A percentile compares a stretch with the other conserved stretches of the same genome.
phyloP scores from a whole-genome alignment of 2,113 vertebrate species.

The Macquaria australasica region DNA sequence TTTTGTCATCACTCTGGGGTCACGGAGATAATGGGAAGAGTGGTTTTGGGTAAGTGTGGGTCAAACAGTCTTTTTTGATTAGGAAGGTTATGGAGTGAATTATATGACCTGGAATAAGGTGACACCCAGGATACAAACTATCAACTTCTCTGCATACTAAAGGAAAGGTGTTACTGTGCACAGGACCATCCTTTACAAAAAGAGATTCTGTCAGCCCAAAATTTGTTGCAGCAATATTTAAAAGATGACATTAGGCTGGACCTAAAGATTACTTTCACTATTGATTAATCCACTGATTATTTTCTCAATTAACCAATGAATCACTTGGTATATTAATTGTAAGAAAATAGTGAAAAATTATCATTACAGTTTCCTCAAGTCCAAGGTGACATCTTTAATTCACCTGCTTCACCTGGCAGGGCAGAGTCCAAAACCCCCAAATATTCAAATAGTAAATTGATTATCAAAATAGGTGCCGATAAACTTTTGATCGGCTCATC shows the following conservation, averaged over 20 bases:
- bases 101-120: not conserved
- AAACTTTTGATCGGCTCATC: too few relatives aligned
- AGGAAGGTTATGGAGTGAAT: slow-evolving; percentile 12
- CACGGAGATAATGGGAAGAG: slow-evolving; percentile 5
- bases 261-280: too few relatives aligned
- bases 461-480: not conserved
- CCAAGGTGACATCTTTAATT: not conserved
- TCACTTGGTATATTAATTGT: not conserved
- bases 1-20: slow-evolving; percentile 19
- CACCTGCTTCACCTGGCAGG: too few relatives aligned
- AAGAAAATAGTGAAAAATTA: not conserved
- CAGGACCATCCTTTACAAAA: not conserved
- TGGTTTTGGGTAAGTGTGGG: not conserved
- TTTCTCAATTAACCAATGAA: not conserved
- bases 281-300: too few relatives aligned
- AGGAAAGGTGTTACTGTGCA: not conserved
- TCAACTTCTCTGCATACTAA: not conserved
- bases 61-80: slow-evolving; percentile 12
- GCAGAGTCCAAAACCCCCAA: not conserved
- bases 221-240: not conserved
- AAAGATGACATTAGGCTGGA: too few relatives aligned
- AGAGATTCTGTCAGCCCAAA: not conserved
- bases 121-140: slow-evolving; percentile 1
- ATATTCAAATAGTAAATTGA: not conserved
- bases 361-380: not conserved